A percentile compares a stretch with the other conserved stretches of the same genome.
Evolutionary conservation across 2,113 vertebrate species (phyloP).

Genomic region (Malurus alboscapulatus): DNA sequence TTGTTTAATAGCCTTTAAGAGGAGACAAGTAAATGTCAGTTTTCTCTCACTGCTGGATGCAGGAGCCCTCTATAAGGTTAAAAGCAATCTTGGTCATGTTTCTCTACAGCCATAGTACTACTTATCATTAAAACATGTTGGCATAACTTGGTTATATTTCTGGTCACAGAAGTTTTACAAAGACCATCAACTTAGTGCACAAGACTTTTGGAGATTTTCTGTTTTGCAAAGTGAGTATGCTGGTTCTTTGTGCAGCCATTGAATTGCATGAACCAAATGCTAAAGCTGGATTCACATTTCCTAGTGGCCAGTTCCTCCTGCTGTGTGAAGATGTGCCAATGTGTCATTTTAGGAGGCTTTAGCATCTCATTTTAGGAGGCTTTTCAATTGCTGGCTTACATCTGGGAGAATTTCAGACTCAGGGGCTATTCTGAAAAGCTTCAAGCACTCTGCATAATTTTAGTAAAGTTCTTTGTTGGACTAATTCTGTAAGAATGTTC

Average conservation of each 20-base stretch:
- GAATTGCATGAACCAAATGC: neutral
- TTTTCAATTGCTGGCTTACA: neutral
- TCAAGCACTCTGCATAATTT: neutral
- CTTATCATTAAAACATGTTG: neutral
- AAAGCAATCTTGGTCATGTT: neutral
- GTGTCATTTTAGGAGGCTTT: neutral
- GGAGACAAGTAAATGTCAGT: neutral
- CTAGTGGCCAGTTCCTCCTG: accelerated
- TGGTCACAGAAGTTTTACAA: neutral
- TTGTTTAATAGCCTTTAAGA: neutral
- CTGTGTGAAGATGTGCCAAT: neutral
- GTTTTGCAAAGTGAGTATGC: neutral
- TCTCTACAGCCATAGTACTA: neutral
- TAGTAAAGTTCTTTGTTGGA: neutral
- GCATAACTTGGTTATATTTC: neutral
- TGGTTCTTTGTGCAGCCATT: neutral
- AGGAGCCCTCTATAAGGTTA: neutral
- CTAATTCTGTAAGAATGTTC: neutral
- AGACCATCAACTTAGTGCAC: neutral
- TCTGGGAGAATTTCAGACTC: neutral
- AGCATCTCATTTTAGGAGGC: neutral
- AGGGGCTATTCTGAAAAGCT: neutral
- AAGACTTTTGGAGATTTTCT: neutral
- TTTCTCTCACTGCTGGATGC: neutral
- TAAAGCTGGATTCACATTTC: neutral